These are phyloP conservation scores for Pristionchus arcanus DNA, from an alignment of 2,888 invertebrate genomes.

Conservation along the genomic window DNA sequence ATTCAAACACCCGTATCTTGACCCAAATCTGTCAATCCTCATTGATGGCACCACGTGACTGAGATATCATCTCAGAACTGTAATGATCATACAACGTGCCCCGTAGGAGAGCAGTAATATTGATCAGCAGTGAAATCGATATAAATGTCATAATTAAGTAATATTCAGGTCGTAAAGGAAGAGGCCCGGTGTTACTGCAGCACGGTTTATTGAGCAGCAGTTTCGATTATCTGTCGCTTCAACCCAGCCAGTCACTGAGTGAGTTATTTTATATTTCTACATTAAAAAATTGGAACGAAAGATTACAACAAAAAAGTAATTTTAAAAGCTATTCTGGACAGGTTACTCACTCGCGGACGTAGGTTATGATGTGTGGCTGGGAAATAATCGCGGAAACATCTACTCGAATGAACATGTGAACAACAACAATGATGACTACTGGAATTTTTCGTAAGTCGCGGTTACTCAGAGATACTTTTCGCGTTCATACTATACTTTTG, in stretches of 20 bases:
- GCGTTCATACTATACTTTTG: not conserved
- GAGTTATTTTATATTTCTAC: not conserved
- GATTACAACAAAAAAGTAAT: no score
- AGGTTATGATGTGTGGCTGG: conserved; percentile 5
- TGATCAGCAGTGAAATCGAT: not conserved
- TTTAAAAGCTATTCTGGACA: no score
- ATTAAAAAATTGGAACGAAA: not conserved
- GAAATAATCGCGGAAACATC: not conserved
- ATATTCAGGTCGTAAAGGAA: not conserved
- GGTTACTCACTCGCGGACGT: not conserved
- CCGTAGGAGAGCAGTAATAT: not conserved
- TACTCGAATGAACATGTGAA: not conserved
- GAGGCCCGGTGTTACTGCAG: not conserved
- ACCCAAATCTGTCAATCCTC: not conserved
- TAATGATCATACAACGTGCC: not conserved
- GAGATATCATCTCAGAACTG: not conserved
- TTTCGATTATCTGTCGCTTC: not conserved
- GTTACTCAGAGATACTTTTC: no score
- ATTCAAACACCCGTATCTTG: not conserved
- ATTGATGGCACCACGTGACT: not conserved
- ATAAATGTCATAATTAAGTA: not conserved
- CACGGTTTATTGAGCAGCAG: not conserved
- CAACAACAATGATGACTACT: not conserved
- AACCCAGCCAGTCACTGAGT: not conserved
- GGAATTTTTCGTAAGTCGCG: not conserved